These are phyloP conservation scores for Strigops habroptila DNA, from an alignment of 2,113 vertebrate species.

Conservation along the genomic window DNA sequence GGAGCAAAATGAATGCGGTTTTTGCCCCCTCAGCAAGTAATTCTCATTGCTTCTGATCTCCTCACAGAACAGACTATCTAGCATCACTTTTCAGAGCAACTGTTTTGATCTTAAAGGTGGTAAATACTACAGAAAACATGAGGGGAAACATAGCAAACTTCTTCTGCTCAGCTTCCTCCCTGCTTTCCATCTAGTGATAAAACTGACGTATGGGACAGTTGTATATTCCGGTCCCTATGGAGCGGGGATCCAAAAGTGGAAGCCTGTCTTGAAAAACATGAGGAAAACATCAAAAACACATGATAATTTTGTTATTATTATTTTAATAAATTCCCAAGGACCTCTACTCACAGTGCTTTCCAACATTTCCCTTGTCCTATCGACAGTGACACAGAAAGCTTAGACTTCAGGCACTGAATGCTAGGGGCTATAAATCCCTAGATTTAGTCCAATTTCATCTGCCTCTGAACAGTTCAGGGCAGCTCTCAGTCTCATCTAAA, in stretches of 20 bases:
- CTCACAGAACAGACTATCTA: not conserved
- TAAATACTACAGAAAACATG: not conserved
- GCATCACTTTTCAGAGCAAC: not conserved
- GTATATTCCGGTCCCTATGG: not conserved
- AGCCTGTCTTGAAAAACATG: not conserved
- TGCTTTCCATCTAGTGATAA: not conserved
- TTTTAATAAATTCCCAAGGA: not conserved
- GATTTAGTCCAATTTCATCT: constrained; percentile 7
- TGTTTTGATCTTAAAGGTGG: not conserved
- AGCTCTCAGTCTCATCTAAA: not conserved
- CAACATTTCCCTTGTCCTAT: not conserved
- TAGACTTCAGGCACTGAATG: not conserved
- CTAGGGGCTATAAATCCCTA: not conserved
- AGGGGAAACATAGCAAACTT: not conserved
- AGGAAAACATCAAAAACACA: not conserved
- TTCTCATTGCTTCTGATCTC: not conserved
- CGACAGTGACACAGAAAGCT: not conserved
- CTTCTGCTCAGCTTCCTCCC: not conserved
- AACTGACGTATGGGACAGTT: not conserved
- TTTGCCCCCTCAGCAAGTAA: constrained; percentile 22
- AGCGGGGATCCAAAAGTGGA: not conserved
- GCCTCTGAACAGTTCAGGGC: not conserved
- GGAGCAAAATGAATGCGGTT: not conserved
- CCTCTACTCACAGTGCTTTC: not conserved
- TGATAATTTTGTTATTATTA: not conserved